phyloP scores from a whole-genome alignment of 2,797 vertebrate genomes.

The Rousettus madagascariensis region DNA sequence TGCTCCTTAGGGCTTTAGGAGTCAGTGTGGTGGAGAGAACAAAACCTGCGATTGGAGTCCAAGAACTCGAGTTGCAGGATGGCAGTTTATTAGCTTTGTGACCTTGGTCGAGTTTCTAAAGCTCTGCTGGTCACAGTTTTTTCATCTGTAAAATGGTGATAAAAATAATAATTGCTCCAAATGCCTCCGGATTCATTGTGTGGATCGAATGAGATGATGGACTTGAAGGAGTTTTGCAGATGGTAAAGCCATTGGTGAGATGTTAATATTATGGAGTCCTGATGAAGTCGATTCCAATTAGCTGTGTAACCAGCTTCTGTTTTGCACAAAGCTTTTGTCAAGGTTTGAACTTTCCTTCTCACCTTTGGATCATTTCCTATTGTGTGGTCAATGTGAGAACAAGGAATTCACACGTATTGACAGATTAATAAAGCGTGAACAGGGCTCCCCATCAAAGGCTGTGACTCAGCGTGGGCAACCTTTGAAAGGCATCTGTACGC shows the following conservation, averaged over 20 bases:
- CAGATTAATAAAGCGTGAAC: not conserved
- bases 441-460: not conserved
- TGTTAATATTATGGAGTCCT: not conserved
- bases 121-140: not conserved
- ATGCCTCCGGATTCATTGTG: not conserved
- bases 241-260: not conserved
- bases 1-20: not conserved
- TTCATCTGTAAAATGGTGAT: conserved; percentile 40
- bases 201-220: not conserved
- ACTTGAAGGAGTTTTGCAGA: not conserved
- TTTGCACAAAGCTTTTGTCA: not conserved
- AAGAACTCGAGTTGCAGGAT: not conserved
- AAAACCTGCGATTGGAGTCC: not conserved
- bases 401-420: not conserved
- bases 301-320: not conserved
- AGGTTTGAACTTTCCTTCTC: not conserved
- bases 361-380: not conserved
- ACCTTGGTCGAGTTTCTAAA: not conserved
- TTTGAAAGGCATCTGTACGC: not conserved
- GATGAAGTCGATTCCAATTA: not conserved
- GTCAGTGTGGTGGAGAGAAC: not conserved
- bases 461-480: not conserved
- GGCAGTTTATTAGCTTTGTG: not conserved
- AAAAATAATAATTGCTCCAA: not conserved
- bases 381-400: not conserved